Evolutionary conservation across 2,113 vertebrate genomes (phyloP), one percentile per base, ranked within the genome.

Genomic region (Mormyrus lacerda): DNA sequence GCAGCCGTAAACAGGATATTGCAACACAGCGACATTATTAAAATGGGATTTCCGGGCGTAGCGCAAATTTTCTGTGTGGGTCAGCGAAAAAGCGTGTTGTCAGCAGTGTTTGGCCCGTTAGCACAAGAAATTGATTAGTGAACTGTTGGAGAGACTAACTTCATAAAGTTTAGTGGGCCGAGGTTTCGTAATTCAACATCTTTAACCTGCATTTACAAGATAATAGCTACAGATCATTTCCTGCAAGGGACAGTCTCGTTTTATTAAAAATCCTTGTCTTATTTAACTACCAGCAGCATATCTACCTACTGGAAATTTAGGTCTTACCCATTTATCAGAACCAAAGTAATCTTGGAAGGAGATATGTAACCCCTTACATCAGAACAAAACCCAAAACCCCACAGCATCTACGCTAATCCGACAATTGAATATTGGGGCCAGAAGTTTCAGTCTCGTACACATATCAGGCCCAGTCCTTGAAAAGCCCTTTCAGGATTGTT

Each of bases 401-500:
- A 15, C 17, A 27, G 21, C 42, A 27, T 61, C 24, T 15, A 31
- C 7, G 19, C 31, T 35, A 3, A 39, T 61, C 21, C 21, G 11
- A 27, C 45, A 79, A n/a, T 21, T 84, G 76, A 89, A 79, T 79
- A 79, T 89, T 89, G 76, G 51, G 17, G 8, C 50, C 11, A 2
- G 79, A 13, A 87, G 87, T 44, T 19, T 31, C 51, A 5, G n/a
- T 21, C 76, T 85, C 15, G 3, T 86, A 39, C 85, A 10, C 53
- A 47, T 85, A 24, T 76, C 87, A n/a, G 50, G 51, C 87, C 76
- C 82, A 84, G 92, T 93, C 91, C 91, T 94, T 93, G 90, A 94
- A 91, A 92, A 92, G 89, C 87, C 91, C 91, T 91, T 91, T 90
- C 89, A 87, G 91, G 90, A 91, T 89, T 88, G 90, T 90, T 90